Base-by-base conservation (phyloP, 2,888 invertebrate genomes). In the Clivina fossor region DNA sequence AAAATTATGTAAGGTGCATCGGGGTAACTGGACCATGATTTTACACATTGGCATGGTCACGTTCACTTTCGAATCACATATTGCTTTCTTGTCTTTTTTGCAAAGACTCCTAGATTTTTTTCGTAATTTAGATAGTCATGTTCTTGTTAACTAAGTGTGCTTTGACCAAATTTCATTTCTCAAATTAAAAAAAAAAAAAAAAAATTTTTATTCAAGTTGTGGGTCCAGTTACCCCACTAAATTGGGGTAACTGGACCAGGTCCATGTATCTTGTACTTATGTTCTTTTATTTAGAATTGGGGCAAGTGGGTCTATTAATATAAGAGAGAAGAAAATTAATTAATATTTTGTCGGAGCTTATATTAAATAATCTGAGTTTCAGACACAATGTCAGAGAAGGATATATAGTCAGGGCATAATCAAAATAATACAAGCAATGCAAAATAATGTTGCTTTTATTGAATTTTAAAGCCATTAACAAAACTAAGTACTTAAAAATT, bases 381-480 rank as follows among this genome's bases (percentile, higher is more conserved):
- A 15, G 22, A 40, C 40, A 40, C 40, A 20, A 40, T 40, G 20
- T 40, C 20, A 40, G 40, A 40, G 40, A 22, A 22, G 22, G 18
- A 7, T 4, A 19, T 5, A 37, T 16, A 8, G 8, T 13, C 11
- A 40, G 22, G 40, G 8, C 20, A 4, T 40, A 40, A 40, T 22
- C 20, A 40, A 20, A 40, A 22, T 22, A 40, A 40, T 40, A 40
- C 40, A 40, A n/a, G n/a, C 2, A 40, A 40, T 40, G 40, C 40
- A 15, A 40, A 3, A 40, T 40, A 40, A 40, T n/a, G 40, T 22
- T 40, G 40, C 40, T 20, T 40, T 40, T 40, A 18, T 40, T 40
- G 22, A 13, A 22, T 22, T 20, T 22, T 13, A 40, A 40, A 20
- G 20, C 11, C 20, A 40, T 22, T 40, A 40, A 40, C 22, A 40